A percentile compares a stretch with the other conserved stretches of the same genome.
Evolutionary conservation across 2,888 invertebrate species (phyloP).

Genomic region (Sisyra terminalis): DNA sequence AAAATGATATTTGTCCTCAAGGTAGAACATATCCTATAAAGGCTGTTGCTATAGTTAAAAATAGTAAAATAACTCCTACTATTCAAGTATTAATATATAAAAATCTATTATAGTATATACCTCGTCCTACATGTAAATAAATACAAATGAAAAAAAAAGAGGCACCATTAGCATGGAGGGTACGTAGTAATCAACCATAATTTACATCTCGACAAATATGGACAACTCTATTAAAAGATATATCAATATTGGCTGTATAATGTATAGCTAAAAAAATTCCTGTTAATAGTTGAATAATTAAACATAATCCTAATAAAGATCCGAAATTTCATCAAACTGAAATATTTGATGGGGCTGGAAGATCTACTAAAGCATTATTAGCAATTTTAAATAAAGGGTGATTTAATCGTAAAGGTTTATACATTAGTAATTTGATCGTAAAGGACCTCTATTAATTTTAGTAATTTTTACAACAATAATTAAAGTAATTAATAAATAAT

Average conservation of each 20-base stretch:
- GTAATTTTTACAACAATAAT: constrained; percentile 40
- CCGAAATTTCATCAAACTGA: constrained; percentile 52
- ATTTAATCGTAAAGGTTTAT: constrained; percentile 28
- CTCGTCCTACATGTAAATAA: constrained; percentile 51
- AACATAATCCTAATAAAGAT: constrained; percentile 41
- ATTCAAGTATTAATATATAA: constrained; percentile 39
- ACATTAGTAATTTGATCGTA: constrained; percentile 34
- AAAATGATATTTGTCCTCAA: constrained; percentile 70
- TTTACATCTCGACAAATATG: constrained; percentile 57
- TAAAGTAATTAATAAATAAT: constrained; percentile 38
- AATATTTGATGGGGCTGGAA: constrained; percentile 44
- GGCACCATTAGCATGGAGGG: constrained; percentile 52
- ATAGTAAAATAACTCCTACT: constrained; percentile 45
- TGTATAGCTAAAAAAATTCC: constrained; percentile 56
- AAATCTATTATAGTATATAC: constrained; percentile 34
- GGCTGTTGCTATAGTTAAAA: constrained; percentile 51
- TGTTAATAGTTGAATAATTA: constrained; percentile 47
- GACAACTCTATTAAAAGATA: constrained; percentile 47
- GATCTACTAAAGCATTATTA: constrained; percentile 37
- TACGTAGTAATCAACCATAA: constrained; percentile 48
- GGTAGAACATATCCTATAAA: constrained; percentile 66
- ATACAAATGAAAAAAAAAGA: constrained; percentile 56
- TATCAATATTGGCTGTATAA: constrained; percentile 41
- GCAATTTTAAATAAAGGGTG: constrained; percentile 37
- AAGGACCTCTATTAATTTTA: constrained; percentile 33